Base-by-base conservation (phyloP, 2,888 invertebrate genomes). In the Drosophila neotestacea region DNA sequence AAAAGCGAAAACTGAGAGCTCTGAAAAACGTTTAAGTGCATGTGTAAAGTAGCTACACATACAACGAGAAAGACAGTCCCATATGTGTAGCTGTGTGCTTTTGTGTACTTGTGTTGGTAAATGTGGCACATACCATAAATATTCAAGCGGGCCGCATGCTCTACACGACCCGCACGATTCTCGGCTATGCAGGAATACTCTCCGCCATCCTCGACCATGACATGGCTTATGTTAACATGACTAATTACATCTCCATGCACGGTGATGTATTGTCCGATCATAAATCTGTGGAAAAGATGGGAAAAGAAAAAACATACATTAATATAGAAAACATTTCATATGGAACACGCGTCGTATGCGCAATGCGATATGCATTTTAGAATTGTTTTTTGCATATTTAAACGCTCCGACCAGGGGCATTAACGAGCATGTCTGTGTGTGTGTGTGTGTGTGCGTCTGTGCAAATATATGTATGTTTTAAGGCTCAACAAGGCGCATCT, bases 191-290 rank as follows among this genome's bases (percentile, higher is more conserved):
- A 97, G 47, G 95, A 94, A 92, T 96, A 96, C 91, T 96, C 95
- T 27, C 96, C 97, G 16, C 96, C 96, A 89, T 96, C 96, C 92
- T 96, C 95, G 52, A 96, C 95, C 94, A 94, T 95, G 81, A 96
- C 96, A 90, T 95, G 95, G 90, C 95, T 95, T 88, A 97, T 96
- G 93, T 96, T 96, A 83, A 96, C 96, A 93, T 96, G 96, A 91
- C 96, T 96, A 92, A 96, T 95, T 83, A 96, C 96, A 92, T 96
- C 96, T 62, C 96, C 96, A 87, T 96, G 95, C 47, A 95, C 94
- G 66, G 94, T 96, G 84, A 95, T 95, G 92, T 96, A 96, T 92
- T 96, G 96, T 42, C 96, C 96, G 90, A 96, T 95, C 91, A 96
- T 94, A 92, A 95, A 96, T 93, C 96, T 95, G 93, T 41, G 54